Evolutionary conservation across 2,888 invertebrate species (phyloP), one percentile per base, ranked within the genome.

Genomic region (Theodoxus fluviatilis): DNA sequence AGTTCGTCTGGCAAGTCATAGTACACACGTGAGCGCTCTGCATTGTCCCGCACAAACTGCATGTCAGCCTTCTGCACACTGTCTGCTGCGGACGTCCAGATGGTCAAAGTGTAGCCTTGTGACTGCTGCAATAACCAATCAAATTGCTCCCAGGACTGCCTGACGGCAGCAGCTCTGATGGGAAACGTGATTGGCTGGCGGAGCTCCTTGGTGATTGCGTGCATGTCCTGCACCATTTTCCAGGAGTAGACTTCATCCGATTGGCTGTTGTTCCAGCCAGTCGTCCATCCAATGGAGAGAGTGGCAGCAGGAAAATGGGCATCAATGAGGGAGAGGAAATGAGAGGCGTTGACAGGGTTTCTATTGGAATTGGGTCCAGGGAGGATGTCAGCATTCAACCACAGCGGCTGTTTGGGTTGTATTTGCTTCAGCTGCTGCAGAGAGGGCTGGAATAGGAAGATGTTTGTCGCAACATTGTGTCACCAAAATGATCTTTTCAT

Each of bases 361-460:
- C 65, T 35, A 0, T 88, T 89, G 9, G 90, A 86, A 70, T 92
- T 90, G 0, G 95, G 95, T 0, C 95, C 95, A 0, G 88, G 83
- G 4, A 94, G 87, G 75, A 96, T 93, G 85, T 96, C 96, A 0
- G 95, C 95, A 85, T 96, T 96, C 71, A 96, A 86, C 94, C 94
- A 94, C 3, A 96, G 84, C 0, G 94, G 94, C 80, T 76, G 75
- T 31, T 72, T 71, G 28, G 79, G 59, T n/a, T 59, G 40, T 35
- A 75, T 75, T 28, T 71, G 68, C n/a, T 76, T 70, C 12, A 86
- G 73, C 22, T 83, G 74, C 40, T 78, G 66, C 22, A 88, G 73
- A 6, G 83, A 81, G 0, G 85, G 83, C n/a, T n/a, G n/a, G n/a
- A n/a, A n/a, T n/a, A n/a, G n/a, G n/a, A n/a, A n/a, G n/a, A n/a